Evolutionary conservation across 2,113 vertebrate genomes (phyloP).

Genomic region (Varanus komodoensis): DNA sequence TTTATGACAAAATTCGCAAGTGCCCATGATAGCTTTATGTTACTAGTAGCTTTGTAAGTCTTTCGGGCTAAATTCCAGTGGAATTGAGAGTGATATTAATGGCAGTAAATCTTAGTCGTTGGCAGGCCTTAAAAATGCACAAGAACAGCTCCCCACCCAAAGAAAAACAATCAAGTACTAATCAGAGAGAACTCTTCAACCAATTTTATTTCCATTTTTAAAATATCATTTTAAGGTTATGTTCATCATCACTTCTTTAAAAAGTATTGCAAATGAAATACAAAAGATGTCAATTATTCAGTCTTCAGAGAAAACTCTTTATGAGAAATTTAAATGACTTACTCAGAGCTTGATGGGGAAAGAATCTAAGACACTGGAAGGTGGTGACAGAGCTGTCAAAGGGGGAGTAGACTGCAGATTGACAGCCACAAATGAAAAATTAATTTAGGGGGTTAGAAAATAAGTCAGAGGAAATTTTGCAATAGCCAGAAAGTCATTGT

Average conservation of each 20-base stretch:
- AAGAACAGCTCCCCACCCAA: slow-evolving; percentile 16
- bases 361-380: slow-evolving; percentile 65
- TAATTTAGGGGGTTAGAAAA: slow-evolving; percentile 58
- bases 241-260: slow-evolving; percentile 63
- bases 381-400: slow-evolving; percentile 67
- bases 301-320: slow-evolving; percentile 66
- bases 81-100: slow-evolving; percentile 65
- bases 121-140: slow-evolving; percentile 49
- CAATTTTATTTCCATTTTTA: slow-evolving; percentile 41
- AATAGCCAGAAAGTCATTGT: slow-evolving; percentile 52
- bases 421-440: slow-evolving; percentile 64
- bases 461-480: slow-evolving; percentile 54
- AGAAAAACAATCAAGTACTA: slow-evolving; percentile 55
- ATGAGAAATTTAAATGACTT: slow-evolving; percentile 72
- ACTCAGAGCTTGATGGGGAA: slow-evolving; percentile 67
- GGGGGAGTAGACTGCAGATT: slow-evolving; percentile 56
- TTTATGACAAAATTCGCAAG: slow-evolving; percentile 47
- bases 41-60: slow-evolving; percentile 24
- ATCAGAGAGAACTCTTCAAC: slow-evolving; percentile 62
- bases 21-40: slow-evolving; percentile 35
- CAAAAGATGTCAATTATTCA: slow-evolving; percentile 66
- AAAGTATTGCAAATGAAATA: slow-evolving; percentile 72
- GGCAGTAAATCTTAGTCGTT: slow-evolving; percentile 43
- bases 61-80: slow-evolving; percentile 49
- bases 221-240: slow-evolving; percentile 60